Percentiles rank a stretch among this genome's conserved stretches.
These are phyloP conservation scores for Laupala kohalensis DNA, from an alignment of 1,140 invertebrate species.

Conservation along the genomic window DNA sequence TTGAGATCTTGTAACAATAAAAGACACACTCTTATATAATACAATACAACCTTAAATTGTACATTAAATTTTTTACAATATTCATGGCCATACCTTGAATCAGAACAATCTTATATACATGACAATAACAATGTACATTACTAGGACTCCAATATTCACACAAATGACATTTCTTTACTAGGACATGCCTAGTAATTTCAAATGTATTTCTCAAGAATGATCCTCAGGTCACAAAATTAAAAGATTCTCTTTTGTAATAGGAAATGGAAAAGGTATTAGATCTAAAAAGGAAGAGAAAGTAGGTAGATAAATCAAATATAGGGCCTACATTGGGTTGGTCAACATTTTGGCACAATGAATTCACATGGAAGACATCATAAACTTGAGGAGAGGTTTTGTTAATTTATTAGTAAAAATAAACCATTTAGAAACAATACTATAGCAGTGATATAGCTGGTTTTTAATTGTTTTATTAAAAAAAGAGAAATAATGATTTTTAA, in stretches of 20 bases:
- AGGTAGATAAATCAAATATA: not conserved
- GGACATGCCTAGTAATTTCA: not conserved
- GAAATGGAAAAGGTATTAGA: not conserved
- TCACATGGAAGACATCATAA: constrained; percentile 11
- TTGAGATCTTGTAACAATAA: not conserved
- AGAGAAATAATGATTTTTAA: not conserved
- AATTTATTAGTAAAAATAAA: constrained; percentile 5
- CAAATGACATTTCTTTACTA: not conserved
- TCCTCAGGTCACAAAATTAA: not conserved
- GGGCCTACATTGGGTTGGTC: constrained; percentile 1
- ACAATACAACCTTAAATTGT: not conserved
- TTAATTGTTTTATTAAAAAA: not conserved
- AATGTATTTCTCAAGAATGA: not conserved
- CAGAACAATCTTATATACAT: not conserved
- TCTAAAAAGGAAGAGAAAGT: constrained; percentile 2
- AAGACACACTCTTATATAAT: not conserved
- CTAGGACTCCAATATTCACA: not conserved
- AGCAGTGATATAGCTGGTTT: constrained; percentile 14
- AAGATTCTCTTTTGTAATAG: not conserved
- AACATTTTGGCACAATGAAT: constrained; percentile 14
- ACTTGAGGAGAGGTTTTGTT: constrained; percentile 1
- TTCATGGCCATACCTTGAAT: not conserved
- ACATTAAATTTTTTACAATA: not conserved
- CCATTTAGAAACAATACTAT: constrained; percentile 7
- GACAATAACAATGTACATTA: not conserved